These are phyloP conservation scores for Eristalis tenax DNA, from an alignment of 2,888 invertebrate genomes.

Conservation along the genomic window DNA sequence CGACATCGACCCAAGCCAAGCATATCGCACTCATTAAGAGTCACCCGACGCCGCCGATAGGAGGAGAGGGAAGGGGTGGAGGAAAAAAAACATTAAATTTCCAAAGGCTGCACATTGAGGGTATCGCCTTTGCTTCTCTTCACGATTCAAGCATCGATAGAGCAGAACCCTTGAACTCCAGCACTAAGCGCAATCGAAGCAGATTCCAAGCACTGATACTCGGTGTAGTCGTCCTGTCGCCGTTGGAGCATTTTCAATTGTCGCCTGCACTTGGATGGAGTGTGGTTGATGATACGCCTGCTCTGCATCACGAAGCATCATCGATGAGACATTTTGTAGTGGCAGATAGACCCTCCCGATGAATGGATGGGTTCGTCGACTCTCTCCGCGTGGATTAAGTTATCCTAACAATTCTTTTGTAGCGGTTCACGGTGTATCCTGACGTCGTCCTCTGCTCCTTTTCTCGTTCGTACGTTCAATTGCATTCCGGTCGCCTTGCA, in stretches of 20 bases:
- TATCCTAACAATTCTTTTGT: conserved; percentile 54
- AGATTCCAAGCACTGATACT: conserved; percentile 7
- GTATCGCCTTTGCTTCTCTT: conserved; percentile 25
- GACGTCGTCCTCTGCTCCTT: neutral
- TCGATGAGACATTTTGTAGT: conserved; percentile 48
- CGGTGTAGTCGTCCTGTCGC: neutral
- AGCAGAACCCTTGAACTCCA: conserved; percentile 45
- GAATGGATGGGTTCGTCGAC: conserved; percentile 27
- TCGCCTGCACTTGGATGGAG: conserved; percentile 23
- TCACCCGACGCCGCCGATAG: neutral
- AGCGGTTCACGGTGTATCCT: conserved; percentile 2
- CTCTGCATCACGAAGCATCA: conserved; percentile 46
- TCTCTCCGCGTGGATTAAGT: conserved; percentile 33
- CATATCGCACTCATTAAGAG: neutral
- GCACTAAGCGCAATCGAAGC: conserved; percentile 53
- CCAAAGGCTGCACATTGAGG: conserved; percentile 17
- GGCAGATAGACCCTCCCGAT: neutral
- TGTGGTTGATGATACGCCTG: conserved; percentile 13
- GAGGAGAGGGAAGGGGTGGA: neutral
- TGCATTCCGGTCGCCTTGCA: neutral
- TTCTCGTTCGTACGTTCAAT: neutral
- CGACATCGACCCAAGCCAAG: neutral
- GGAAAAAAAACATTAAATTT: conserved; percentile 1
- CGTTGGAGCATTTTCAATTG: conserved; percentile 36
- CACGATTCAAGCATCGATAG: conserved; percentile 31